Conservation (phyloP, 2,888 invertebrate species). For the Netelia virgata region DNA sequence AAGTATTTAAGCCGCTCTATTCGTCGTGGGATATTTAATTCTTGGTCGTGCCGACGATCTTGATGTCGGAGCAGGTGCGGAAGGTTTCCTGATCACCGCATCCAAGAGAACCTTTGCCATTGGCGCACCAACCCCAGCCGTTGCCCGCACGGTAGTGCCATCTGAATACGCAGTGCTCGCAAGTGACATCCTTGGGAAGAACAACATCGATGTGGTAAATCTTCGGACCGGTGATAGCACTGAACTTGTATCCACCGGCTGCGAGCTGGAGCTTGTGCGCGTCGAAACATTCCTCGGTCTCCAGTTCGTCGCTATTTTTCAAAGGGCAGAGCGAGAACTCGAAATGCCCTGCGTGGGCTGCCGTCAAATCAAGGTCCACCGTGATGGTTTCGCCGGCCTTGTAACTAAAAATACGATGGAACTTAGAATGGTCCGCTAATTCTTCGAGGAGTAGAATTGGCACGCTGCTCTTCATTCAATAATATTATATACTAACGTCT, state of each 20-base stretch:
- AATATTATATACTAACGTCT: constrained; percentile 77
- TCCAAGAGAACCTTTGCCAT: constrained; percentile 83
- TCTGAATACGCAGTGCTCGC: constrained; percentile 86
- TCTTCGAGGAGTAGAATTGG: not conserved
- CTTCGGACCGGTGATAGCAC: constrained; percentile 60
- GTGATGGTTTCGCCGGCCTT: constrained; percentile 76
- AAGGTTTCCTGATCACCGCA: constrained; percentile 86
- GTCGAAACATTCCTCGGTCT: constrained; percentile 86
- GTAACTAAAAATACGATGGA: constrained; percentile 76
- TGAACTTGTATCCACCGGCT: constrained; percentile 78
- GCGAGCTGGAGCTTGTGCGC: constrained; percentile 81
- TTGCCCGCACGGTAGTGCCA: constrained; percentile 87
- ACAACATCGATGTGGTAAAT: constrained; percentile 76
- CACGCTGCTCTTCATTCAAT: not conserved
- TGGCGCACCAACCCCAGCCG: constrained; percentile 85
- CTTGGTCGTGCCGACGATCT: constrained; percentile 65
- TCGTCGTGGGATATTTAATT: no score
- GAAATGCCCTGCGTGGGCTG: constrained; percentile 86
- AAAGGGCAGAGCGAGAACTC: constrained; percentile 86
- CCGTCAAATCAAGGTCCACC: constrained; percentile 84
- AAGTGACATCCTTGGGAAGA: constrained; percentile 85
- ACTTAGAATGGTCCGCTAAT: not conserved
- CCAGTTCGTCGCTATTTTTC: constrained; percentile 81
- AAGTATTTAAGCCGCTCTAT: no score
- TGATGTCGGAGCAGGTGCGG: constrained; percentile 86